A percentile compares a stretch with the other conserved stretches of the same genome.
phyloP scores from a whole-genome alignment of 2,113 vertebrate species.

The Onychorhynchus coronatus region DNA sequence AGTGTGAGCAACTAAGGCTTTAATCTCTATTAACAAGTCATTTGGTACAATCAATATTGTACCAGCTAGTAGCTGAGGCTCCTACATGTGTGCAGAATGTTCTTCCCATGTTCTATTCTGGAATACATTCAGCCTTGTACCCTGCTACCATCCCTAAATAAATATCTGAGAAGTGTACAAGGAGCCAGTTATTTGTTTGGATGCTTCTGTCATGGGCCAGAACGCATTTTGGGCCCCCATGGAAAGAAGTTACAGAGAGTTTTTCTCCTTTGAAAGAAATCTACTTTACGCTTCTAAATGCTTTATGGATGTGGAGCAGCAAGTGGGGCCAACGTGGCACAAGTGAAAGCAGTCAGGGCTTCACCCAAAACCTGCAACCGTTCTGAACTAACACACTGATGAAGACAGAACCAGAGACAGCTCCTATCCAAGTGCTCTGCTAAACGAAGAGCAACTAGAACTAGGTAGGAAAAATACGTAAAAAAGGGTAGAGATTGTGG shows the following conservation, averaged over 20 bases:
- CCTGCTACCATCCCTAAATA: neutral
- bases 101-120: neutral
- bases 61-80: neutral
- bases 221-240: neutral
- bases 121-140: neutral
- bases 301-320: neutral
- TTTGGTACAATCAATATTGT: neutral
- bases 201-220: neutral
- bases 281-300: neutral
- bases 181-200: neutral
- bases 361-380: neutral
- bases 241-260: neutral
- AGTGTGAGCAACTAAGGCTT: neutral
- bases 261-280: neutral
- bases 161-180: neutral
- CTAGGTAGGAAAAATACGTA: neutral
- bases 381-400: neutral
- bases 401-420: neutral
- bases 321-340: neutral
- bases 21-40: neutral
- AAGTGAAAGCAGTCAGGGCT: neutral
- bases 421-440: neutral
- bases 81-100: neutral
- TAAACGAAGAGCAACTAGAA: neutral
- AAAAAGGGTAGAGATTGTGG: neutral